phyloP scores from a whole-genome alignment of 2,888 invertebrate genomes.

The Beris chalybata region DNA sequence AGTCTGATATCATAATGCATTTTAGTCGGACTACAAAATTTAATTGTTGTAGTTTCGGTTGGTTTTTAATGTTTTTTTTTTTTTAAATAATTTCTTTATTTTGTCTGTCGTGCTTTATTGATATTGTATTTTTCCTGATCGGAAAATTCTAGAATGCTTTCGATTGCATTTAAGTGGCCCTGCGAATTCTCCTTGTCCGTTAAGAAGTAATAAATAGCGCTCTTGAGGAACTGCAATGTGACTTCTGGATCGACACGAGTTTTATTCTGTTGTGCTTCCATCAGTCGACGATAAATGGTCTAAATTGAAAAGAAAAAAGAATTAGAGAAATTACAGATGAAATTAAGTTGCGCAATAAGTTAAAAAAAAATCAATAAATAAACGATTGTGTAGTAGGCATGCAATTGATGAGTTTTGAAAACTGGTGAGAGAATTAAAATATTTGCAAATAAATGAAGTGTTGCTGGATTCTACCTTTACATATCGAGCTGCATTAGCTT shows the following conservation, averaged over 20 bases:
- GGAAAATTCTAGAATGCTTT: conserved; percentile 88
- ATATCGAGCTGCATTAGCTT: too few relatives aligned
- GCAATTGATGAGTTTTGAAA: too few relatives aligned
- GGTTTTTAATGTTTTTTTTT: too few relatives aligned
- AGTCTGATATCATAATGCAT: too few relatives aligned
- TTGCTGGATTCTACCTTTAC: too few relatives aligned
- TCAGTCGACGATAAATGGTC: conserved; percentile 84
- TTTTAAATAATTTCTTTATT: conserved; percentile 42
- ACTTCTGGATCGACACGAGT: conserved; percentile 85
- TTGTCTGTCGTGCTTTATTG: conserved; percentile 65
- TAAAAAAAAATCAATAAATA: too few relatives aligned
- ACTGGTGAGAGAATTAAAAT: too few relatives aligned
- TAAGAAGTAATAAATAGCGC: conserved; percentile 89
- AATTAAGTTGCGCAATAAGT: too few relatives aligned
- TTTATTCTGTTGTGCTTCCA: conserved; percentile 75
- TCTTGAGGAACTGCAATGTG: conserved; percentile 88
- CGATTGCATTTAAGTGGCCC: conserved; percentile 86
- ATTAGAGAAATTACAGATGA: background rate
- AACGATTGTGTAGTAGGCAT: too few relatives aligned
- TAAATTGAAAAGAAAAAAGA: conserved; percentile 52
- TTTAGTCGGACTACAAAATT: too few relatives aligned
- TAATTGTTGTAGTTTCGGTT: too few relatives aligned
- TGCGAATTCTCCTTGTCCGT: conserved; percentile 87
- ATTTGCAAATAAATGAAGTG: too few relatives aligned
- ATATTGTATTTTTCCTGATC: conserved; percentile 79